Base-by-base conservation (phyloP, 2,113 vertebrate species). In the Sander lucioperca region DNA sequence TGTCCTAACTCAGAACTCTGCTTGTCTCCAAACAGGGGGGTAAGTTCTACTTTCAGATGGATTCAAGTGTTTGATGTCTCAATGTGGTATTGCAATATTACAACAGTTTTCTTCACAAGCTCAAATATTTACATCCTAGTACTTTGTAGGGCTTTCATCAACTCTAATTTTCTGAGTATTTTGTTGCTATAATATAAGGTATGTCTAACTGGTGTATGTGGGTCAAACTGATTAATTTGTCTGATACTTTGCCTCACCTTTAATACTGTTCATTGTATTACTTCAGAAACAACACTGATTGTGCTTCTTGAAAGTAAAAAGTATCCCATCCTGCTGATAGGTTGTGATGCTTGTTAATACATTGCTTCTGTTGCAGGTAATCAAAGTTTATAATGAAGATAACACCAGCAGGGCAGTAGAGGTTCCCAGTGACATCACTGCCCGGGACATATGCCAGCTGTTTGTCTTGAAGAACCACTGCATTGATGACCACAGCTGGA, bases 371-470 rank as follows among this genome's bases (percentile, higher is more conserved):
- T 85, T 88, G 57, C 95, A 99, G 98, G 97, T 99, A 74, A 97
- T 99, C 93, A 99, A 98, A 96, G 96, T 99, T 54, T 99, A 97
- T 88, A 97, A 94, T 86, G 98, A 99, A 94, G 98, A 99, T 94
- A 97, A 97, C 83, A 97, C 94, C 77, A 98, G 97, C 94, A 96
- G 96, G 92, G 95, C 97, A 45, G 93, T 99, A 80, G 98, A 99
- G 92, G 97, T 99, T 27, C 97, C 97, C 61, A 96, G 93, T 93
- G 98, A 99, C 89, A 95, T 97, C 89, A 98, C 96, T 53, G 97
- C 98, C 76, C 94, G 96, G 70, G 98, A 99, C 92, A 92, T 99
- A 54, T 99, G 98, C 88, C 97, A 99, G 89, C 92, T 99, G 66
- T 95, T 99, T 83, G 96, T 98, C 90, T 43, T 98, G 94, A 99